Evolutionary conservation across 2,113 vertebrate genomes (phyloP).

Genomic region (Pachycephala philippinensis): DNA sequence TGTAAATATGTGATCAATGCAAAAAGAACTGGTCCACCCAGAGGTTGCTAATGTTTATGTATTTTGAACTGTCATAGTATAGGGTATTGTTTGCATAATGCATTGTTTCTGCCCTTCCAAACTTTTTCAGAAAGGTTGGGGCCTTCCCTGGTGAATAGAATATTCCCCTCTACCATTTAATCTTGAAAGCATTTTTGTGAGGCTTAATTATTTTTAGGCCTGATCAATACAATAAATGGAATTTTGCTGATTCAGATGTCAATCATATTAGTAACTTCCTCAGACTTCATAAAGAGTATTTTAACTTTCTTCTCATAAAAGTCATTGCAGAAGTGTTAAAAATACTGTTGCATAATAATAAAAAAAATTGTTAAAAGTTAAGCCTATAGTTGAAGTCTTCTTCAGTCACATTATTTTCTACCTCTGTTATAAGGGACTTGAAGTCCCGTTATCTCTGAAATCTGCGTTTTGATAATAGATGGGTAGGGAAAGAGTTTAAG

Average conservation of each 20-base stretch:
- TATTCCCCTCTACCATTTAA: background rate
- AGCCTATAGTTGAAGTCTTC: background rate
- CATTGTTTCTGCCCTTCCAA: background rate
- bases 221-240: background rate
- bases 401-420: background rate
- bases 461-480: slow-evolving; percentile 45
- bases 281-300: background rate
- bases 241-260: background rate
- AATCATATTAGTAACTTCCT: background rate
- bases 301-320: background rate
- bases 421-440: background rate
- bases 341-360: background rate
- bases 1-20: background rate
- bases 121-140: background rate
- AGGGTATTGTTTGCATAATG: background rate
- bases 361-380: background rate
- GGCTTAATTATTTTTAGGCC: background rate
- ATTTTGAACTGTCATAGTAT: background rate
- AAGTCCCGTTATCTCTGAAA: background rate
- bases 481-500: background rate
- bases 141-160: background rate
- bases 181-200: background rate
- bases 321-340: background rate
- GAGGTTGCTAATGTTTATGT: background rate
- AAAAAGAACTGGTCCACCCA: background rate